Percentiles rank a stretch among this genome's conserved stretches.
phyloP scores from a whole-genome alignment of 2,888 invertebrate genomes.

The Palloptera scutellata region DNA sequence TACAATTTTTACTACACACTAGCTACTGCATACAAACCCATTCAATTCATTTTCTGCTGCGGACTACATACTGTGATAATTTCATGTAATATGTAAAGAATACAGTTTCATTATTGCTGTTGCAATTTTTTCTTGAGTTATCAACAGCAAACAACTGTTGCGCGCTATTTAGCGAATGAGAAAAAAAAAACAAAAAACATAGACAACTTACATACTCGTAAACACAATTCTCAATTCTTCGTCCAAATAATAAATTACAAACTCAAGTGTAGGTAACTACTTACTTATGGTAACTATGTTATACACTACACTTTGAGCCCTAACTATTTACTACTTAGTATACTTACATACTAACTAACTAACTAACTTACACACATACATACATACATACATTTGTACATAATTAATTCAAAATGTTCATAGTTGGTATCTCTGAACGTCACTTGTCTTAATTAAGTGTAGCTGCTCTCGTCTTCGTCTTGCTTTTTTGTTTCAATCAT shows the following conservation, averaged over 20 bases:
- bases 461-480: slow-evolving; percentile 33
- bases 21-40: too few species aligned
- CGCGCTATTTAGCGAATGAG: not conserved
- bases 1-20: too few species aligned
- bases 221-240: too few species aligned
- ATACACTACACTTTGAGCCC: slow-evolving; percentile 15
- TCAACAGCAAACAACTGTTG: slow-evolving; percentile 1
- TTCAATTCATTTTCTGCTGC: too few species aligned
- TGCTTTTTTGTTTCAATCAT: too few species aligned
- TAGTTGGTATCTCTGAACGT: not conserved
- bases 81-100: slow-evolving; percentile 33
- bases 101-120: slow-evolving; percentile 7
- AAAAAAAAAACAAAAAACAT: not conserved
- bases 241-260: too few species aligned
- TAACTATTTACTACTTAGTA: slow-evolving; percentile 6
- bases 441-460: slow-evolving; percentile 27
- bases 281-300: not conserved
- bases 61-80: slow-evolving; percentile 40
- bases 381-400: too few species aligned
- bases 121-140: too few species aligned
- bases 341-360: too few species aligned
- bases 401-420: not conserved
- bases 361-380: too few species aligned
- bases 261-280: not conserved
- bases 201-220: too few species aligned